Evolutionary conservation across 2,888 invertebrate species (phyloP).

Genomic region (Gastracanthus pulcherrimus): DNA sequence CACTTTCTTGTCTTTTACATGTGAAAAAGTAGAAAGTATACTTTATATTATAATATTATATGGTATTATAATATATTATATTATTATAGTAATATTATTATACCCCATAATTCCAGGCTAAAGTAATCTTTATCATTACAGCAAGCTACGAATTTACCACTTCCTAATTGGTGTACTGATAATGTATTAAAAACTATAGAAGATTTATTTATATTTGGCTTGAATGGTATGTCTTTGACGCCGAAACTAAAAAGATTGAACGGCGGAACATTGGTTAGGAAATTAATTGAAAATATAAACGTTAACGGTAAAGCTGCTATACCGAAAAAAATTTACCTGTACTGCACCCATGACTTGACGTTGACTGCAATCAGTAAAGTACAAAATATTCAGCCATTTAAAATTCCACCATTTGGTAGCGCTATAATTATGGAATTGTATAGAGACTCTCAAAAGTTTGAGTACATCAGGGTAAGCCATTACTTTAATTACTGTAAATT

Average conservation of each 20-base stretch:
- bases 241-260: conserved; percentile 22
- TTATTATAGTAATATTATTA: no score
- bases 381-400: background rate
- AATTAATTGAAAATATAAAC: conserved; percentile 20
- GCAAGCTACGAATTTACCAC: conserved; percentile 16
- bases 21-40: no score
- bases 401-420: conserved; percentile 4
- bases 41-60: no score
- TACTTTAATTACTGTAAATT: background rate
- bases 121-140: background rate
- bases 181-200: background rate
- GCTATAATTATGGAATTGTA: conserved; percentile 40
- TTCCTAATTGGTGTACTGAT: conserved; percentile 30
- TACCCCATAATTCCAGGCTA: background rate
- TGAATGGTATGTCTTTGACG: conserved; percentile 1
- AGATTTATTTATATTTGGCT: background rate
- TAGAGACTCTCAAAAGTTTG: background rate
- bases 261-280: conserved; percentile 27
- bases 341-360: conserved; percentile 34
- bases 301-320: background rate
- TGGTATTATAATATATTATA: no score
- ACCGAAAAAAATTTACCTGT: conserved; percentile 38
- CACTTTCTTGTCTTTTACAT: no score
- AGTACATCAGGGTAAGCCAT: conserved; percentile 25
- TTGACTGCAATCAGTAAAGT: conserved; percentile 7